Percentiles rank a stretch among this genome's conserved stretches.
These are phyloP conservation scores for Edolisoma coerulescens DNA, from an alignment of 2,113 vertebrate genomes.

Conservation along the genomic window DNA sequence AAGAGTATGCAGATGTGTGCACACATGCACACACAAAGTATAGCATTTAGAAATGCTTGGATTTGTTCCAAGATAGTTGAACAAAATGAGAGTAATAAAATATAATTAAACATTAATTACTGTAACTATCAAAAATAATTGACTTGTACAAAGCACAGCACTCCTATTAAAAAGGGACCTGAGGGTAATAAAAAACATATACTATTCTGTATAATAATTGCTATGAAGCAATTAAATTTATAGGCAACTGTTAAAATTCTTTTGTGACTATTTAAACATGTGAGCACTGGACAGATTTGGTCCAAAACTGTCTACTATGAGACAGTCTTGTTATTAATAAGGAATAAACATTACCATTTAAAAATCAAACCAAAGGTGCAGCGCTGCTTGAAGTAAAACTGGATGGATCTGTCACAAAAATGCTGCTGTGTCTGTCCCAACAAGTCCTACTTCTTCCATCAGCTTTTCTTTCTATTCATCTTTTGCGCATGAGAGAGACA, in stretches of 20 bases:
- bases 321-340: slow-evolving; percentile 14
- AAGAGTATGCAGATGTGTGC: slow-evolving; percentile 9
- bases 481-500: background rate
- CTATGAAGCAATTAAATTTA: slow-evolving; percentile 70
- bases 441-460: background rate
- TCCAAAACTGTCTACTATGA: slow-evolving; percentile 15
- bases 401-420: background rate
- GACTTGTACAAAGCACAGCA: slow-evolving; percentile 73
- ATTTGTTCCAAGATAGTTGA: slow-evolving; percentile 60
- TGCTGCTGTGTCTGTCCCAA: background rate
- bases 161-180: slow-evolving; percentile 67
- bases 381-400: background rate
- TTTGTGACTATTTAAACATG: slow-evolving; percentile 52
- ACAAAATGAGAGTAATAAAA: slow-evolving; percentile 74
- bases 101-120: slow-evolving; percentile 78
- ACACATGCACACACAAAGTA: slow-evolving; percentile 26
- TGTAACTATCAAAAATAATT: slow-evolving; percentile 77
- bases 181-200: slow-evolving; percentile 72
- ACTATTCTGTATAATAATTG: slow-evolving; percentile 65
- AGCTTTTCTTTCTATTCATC: background rate
- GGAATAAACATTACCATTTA: slow-evolving; percentile 11
- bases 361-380: slow-evolving; percentile 32
- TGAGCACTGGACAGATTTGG: slow-evolving; percentile 26
- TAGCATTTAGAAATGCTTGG: slow-evolving; percentile 53
- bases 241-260: slow-evolving; percentile 66